A percentile compares a stretch with the other conserved stretches of the same genome.
phyloP scores from a whole-genome alignment of 2,797 vertebrate species.

The Rhincodon typus region DNA sequence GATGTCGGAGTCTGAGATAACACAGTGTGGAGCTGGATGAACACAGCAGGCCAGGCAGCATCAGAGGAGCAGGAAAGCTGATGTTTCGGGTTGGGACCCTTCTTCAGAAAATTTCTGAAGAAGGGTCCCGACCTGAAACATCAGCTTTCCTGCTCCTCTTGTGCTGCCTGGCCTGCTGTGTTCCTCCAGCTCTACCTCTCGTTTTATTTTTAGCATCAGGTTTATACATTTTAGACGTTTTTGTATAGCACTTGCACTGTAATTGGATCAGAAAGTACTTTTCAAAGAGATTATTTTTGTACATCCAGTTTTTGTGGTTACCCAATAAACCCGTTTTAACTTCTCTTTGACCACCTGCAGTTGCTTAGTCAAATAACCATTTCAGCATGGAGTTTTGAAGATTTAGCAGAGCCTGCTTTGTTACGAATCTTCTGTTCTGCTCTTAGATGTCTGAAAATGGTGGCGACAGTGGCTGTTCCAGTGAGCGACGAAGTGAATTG shows the following conservation, averaged over 20 bases:
- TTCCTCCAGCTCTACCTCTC: neutral
- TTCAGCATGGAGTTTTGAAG: neutral
- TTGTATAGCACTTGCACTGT: neutral
- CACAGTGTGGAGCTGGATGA: too few species aligned
- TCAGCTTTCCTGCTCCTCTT: too few species aligned
- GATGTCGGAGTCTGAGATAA: too few species aligned
- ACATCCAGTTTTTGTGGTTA: neutral
- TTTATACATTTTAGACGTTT: neutral
- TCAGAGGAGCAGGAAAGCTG: too few species aligned
- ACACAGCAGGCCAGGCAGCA: too few species aligned
- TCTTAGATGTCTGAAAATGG: conserved; percentile 78
- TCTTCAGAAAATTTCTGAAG: too few species aligned
- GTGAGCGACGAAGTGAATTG: conserved; percentile 82
- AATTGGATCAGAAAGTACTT: neutral
- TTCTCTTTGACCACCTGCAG: neutral
- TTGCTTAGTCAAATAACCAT: neutral
- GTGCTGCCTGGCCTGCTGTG: too few species aligned
- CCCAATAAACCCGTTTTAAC: neutral
- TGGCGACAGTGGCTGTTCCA: conserved; percentile 90
- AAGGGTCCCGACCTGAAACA: too few species aligned
- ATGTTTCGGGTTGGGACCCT: too few species aligned
- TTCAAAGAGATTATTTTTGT: neutral
- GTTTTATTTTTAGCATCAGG: neutral
- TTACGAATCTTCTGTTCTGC: conserved; percentile 21
- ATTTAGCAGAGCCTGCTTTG: neutral